A percentile compares a stretch with the other conserved stretches of the same genome.
Conservation (phyloP, 2,797 vertebrate genomes). For the Enteromius argenteus region DNA sequence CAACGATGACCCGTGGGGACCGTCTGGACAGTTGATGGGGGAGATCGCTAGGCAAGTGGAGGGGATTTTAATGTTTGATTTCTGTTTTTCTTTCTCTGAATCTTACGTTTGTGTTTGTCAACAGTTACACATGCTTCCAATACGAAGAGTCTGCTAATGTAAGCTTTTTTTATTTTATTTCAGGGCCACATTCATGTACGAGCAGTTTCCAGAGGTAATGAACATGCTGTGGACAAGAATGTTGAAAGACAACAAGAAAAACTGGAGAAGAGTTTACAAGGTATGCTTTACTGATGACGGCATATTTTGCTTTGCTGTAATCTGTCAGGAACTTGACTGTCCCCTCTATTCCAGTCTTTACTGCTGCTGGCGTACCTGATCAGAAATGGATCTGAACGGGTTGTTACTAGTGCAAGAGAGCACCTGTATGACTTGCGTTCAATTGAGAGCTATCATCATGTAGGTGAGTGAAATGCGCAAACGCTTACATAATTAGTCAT, state of each 20-base stretch:
- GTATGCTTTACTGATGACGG: conserved; percentile 67
- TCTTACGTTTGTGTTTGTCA: not conserved
- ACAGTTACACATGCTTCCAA: not conserved
- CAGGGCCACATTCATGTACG: conserved; percentile 90
- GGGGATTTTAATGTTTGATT: not conserved
- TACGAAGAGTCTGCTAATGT: not conserved
- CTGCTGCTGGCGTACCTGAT: conserved; percentile 96
- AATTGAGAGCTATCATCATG: conserved; percentile 98
- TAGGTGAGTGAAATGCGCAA: conserved; percentile 87
- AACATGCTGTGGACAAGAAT: conserved; percentile 92
- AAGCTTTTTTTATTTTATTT: not conserved
- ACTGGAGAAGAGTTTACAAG: conserved; percentile 97
- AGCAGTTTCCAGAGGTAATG: conserved; percentile 92
- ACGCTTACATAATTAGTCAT: not conserved
- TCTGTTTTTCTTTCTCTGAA: not conserved
- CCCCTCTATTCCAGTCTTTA: conserved; percentile 81
- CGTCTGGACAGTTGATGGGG: conserved; percentile 96
- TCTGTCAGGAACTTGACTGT: not conserved
- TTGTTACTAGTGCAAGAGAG: conserved; percentile 98
- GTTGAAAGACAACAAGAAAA: conserved; percentile 93
- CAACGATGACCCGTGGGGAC: conserved; percentile 99
- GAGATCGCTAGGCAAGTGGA: conserved; percentile 94
- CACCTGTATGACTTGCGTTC: conserved; percentile 98
- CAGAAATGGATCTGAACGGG: conserved; percentile 97
- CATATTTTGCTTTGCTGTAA: not conserved